Evolutionary conservation across 1,140 invertebrate species (phyloP), one percentile per base, ranked within the genome.

Genomic region (Aphaenogaster rudis): DNA sequence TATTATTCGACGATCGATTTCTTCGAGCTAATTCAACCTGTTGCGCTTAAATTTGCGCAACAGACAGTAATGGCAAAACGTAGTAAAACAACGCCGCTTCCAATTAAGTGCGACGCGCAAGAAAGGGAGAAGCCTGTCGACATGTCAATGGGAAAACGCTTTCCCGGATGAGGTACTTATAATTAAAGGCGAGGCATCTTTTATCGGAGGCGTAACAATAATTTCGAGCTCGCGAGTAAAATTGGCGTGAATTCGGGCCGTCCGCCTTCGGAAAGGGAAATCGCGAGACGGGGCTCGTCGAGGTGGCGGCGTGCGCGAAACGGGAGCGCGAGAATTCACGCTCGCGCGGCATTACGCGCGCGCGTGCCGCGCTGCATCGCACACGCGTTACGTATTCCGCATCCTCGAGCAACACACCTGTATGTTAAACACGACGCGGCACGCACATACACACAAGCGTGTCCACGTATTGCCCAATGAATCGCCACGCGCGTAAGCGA

Each of bases 401-500:
- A 45, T 71, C 64, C 21, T 1, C 13, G 63, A 6, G 2, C n/a
- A 28, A 3, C 8, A 54, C 39, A 15, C 21, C 4, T 28, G 28
- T 81, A 67, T 45, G n/a, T 45, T 67, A 67, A 67, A 21, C 11
- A 17, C 61, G 15, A 8, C 33, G 13, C 61, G 28, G 13, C 21
- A 64, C 48, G 11, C n/a, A 45, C 9, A 39, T n/a, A 21, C 7
- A 8, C 8, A 39, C 13, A 36, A 85, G 72, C 52, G 21, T 54
- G 78, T 50, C 79, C 69, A 89, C 67, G 39, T 59, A 90, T 94
- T 94, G 91, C 93, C 92, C 91, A 94, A 93, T 92, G 91, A 92
- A 93, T 93, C 91, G 77, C 36, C 86, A 63, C 77, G 82, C 92
- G 86, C 93, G 88, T 90, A 85, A 89, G 91, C 88, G 88, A 94